Evolutionary conservation across 2,888 invertebrate genomes (phyloP).

Genomic region (Hirtodrosophila trivittata): DNA sequence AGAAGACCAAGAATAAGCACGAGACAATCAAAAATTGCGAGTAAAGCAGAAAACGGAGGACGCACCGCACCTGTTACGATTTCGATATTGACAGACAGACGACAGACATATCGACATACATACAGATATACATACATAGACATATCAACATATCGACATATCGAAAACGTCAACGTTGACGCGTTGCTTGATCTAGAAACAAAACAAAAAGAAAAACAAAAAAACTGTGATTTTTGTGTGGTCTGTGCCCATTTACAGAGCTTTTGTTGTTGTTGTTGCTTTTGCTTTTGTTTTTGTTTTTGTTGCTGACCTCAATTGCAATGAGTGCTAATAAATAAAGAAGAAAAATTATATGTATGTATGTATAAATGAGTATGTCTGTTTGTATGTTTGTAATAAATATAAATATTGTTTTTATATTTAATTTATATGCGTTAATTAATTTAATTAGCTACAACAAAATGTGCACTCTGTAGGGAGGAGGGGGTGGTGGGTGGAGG

Average conservation of each 20-base stretch:
- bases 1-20: conserved; percentile 17
- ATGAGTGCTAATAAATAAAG: conserved; percentile 43
- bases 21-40: conserved; percentile 43
- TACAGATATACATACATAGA: conserved; percentile 3
- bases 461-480: not conserved
- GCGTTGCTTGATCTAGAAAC: conserved; percentile 21
- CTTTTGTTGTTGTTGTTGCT: conserved; percentile 33
- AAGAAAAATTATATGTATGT: conserved; percentile 20
- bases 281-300: conserved; percentile 7
- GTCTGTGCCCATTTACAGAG: conserved; percentile 51
- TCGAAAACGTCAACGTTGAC: conserved; percentile 32
- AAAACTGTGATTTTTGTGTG: conserved; percentile 34
- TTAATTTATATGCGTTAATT: conserved; percentile 49
- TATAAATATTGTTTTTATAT: not conserved
- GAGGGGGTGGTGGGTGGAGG: conserved; percentile 1
- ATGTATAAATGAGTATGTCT: conserved; percentile 2
- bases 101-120: not conserved
- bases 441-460: conserved; percentile 52
- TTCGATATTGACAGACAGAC: conserved; percentile 39
- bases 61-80: conserved; percentile 57
- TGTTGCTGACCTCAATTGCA: conserved; percentile 47
- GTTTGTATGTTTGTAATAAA: not conserved
- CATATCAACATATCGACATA: conserved; percentile 27
- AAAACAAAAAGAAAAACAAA: conserved; percentile 1
- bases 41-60: conserved; percentile 25